A percentile compares a stretch with the other conserved stretches of the same genome.
Conservation (phyloP, 1,140 invertebrate species). For the Pemphigus obesinymphae region DNA sequence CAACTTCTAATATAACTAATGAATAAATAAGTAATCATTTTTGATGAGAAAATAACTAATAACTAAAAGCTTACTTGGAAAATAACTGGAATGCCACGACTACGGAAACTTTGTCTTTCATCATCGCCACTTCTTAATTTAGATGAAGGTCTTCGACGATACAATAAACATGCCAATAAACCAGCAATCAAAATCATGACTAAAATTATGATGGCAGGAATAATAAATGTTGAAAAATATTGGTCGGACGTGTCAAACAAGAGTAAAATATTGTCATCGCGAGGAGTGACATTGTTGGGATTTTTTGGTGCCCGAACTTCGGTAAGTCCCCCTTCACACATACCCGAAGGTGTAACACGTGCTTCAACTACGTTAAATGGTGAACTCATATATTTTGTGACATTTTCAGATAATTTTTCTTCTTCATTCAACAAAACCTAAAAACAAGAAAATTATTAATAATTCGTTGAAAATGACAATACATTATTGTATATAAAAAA, state of each 20-base stretch:
- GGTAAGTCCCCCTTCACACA: conserved; percentile 62
- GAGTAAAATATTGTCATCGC: conserved; percentile 14
- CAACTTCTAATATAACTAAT: too few relatives aligned
- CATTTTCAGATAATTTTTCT: conserved; percentile 58
- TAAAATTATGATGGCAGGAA: conserved; percentile 83
- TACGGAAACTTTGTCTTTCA: conserved; percentile 74
- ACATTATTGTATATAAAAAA: background rate
- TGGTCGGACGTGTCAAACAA: conserved; percentile 48
- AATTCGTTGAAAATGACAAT: too few relatives aligned
- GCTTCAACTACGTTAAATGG: conserved; percentile 75
- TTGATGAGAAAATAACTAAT: too few relatives aligned
- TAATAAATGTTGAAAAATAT: conserved; percentile 83
- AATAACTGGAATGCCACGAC: conserved; percentile 89
- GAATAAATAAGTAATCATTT: too few relatives aligned
- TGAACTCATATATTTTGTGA: conserved; percentile 67
- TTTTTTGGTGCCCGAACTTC: conserved; percentile 52
- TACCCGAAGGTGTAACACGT: conserved; percentile 63
- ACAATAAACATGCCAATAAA: conserved; percentile 82
- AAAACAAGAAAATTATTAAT: background rate
- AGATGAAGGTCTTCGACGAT: conserved; percentile 53
- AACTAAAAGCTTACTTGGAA: conserved; percentile 57
- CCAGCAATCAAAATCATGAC: conserved; percentile 81
- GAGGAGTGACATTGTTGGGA: background rate
- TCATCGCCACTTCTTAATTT: conserved; percentile 59
- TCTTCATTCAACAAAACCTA: conserved; percentile 52